These are phyloP conservation scores for Astreopora myriophthalma DNA, from an alignment of 64 coral and sea anemone genomes.

Conservation along the genomic window DNA sequence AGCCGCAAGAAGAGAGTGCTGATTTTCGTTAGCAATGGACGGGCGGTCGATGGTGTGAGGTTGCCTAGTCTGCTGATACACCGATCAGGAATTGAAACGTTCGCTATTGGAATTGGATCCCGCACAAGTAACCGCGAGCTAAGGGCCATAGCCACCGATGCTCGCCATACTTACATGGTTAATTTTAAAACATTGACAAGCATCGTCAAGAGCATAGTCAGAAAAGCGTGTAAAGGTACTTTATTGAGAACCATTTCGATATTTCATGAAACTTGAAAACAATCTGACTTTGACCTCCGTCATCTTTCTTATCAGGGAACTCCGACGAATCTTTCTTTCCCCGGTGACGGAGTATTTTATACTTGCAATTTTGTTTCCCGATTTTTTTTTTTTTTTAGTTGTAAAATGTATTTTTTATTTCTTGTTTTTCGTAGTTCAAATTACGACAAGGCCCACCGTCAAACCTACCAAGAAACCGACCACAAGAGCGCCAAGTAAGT, in stretches of 20 bases:
- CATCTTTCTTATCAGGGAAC: neutral
- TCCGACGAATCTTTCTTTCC: neutral
- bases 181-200: constrained; percentile 41
- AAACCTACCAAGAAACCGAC: neutral
- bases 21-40: constrained; percentile 56
- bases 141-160: constrained; percentile 60
- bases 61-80: constrained; percentile 66
- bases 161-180: constrained; percentile 67
- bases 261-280: neutral
- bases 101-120: constrained; percentile 65
- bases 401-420: neutral
- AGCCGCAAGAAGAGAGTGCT: constrained; percentile 64
- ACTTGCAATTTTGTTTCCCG: neutral
- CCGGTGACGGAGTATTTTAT: neutral
- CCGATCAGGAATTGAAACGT: constrained; percentile 61
- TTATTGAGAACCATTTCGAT: neutral
- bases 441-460: constrained; percentile 8
- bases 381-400: neutral
- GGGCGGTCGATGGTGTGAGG: constrained; percentile 37
- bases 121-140: constrained; percentile 41
- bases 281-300: neutral
- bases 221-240: constrained; percentile 80
- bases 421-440: neutral
- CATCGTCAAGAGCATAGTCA: constrained; percentile 51
- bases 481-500: constrained; percentile 44